Evolutionary conservation across 2,888 invertebrate species (phyloP).

Genomic region (Chelonus formosanus): DNA sequence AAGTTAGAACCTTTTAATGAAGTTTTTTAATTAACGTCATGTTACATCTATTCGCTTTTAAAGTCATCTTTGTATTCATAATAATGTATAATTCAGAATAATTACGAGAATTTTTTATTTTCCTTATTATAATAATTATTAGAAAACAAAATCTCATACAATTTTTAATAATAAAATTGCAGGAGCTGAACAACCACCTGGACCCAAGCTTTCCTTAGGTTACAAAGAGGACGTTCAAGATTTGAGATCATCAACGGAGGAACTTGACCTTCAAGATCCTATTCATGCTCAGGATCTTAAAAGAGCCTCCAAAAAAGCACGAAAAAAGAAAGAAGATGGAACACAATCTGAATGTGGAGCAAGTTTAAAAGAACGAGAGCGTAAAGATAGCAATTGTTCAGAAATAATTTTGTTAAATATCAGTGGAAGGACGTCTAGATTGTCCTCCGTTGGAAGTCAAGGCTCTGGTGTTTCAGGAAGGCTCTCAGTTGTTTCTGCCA

Average conservation of each 20-base stretch:
- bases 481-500: conserved; percentile 58
- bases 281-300: conserved; percentile 63
- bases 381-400: conserved; percentile 79
- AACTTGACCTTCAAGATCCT: conserved; percentile 83
- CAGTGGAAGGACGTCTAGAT: conserved; percentile 80
- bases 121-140: too few species aligned
- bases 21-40: too few species aligned
- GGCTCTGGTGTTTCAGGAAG: conserved; percentile 71
- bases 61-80: too few species aligned
- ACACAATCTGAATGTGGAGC: conserved; percentile 60
- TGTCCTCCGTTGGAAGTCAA: conserved; percentile 84
- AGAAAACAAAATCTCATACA: background rate
- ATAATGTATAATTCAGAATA: too few species aligned
- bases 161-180: conserved; percentile 11
- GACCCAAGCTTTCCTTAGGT: conserved; percentile 58
- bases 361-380: conserved; percentile 70
- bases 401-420: conserved; percentile 78
- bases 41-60: too few species aligned
- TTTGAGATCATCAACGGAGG: conserved; percentile 86
- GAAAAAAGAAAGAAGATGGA: conserved; percentile 59
- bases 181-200: conserved; percentile 59
- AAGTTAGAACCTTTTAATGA: too few species aligned
- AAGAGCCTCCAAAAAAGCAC: conserved; percentile 58
- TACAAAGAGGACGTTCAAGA: conserved; percentile 83
- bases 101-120: too few species aligned